Evolutionary conservation across 2,888 invertebrate genomes (phyloP), one percentile per base, ranked within the genome.

Genomic region (Zeuzera pyrina): DNA sequence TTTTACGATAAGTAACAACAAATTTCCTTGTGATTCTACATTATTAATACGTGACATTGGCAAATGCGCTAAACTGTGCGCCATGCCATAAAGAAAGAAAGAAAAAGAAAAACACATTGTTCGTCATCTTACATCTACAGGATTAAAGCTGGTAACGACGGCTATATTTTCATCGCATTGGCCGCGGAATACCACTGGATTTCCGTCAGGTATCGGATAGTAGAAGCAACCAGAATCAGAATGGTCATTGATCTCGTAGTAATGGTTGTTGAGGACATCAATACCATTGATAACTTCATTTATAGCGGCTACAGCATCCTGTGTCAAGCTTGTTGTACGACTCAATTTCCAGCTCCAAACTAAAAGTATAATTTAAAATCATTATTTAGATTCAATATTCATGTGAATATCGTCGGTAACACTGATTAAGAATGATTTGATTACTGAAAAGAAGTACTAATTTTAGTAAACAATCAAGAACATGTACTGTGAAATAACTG

Each of bases 331-430:
- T 13, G 31, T 34, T 1, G 33, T 39, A 25, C 52, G 35, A 12
- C 47, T 45, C 15, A 47, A 25, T 15, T 46, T 46, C 46, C 44
- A 46, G 15, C 42, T 41, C 31, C 34, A 38, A 8, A 86, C 85
- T 11, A 79, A 77, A 16, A 74, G 67, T 31, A 83, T 22, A 22
- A 58, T 23, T 62, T 59, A 15, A 83, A 57, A 26, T n/a, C n/a
- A n/a, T n/a, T n/a, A n/a, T n/a, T n/a, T n/a, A n/a, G n/a, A n/a
- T n/a, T n/a, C n/a, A n/a, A n/a, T n/a, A n/a, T n/a, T n/a, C n/a
- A n/a, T n/a, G n/a, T n/a, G n/a, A n/a, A n/a, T n/a, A n/a, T n/a
- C n/a, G n/a, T n/a, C n/a, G n/a, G n/a, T n/a, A n/a, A n/a, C n/a
- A n/a, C n/a, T n/a, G n/a, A n/a, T n/a, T n/a, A n/a, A n/a, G n/a